These are phyloP conservation scores for Intellagama lesueurii DNA, from an alignment of 2,797 vertebrate species.

Conservation along the genomic window DNA sequence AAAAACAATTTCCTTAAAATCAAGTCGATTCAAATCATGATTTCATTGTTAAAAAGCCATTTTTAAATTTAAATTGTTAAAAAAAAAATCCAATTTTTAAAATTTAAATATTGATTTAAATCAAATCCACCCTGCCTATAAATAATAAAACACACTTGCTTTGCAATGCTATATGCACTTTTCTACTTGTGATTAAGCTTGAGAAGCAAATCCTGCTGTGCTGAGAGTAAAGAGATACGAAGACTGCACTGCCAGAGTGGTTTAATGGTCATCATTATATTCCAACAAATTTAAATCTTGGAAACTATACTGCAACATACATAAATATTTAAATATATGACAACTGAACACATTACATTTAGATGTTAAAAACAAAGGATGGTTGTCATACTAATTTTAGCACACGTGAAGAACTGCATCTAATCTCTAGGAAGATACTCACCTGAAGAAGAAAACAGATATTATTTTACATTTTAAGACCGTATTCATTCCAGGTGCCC, in stretches of 20 bases:
- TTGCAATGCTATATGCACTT: neutral
- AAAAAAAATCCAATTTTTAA: neutral
- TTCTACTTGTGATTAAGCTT: too few relatives aligned
- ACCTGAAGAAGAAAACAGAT: neutral
- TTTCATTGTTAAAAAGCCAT: too few relatives aligned
- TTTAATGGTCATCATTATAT: neutral
- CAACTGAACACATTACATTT: neutral
- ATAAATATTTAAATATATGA: neutral
- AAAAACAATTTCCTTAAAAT: too few relatives aligned
- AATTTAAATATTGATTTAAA: neutral
- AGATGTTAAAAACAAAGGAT: neutral
- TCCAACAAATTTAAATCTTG: neutral
- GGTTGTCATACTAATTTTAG: neutral
- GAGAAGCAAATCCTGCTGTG: too few relatives aligned
- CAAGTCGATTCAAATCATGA: too few relatives aligned
- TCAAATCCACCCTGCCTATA: neutral
- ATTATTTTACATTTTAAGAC: neutral
- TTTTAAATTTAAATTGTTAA: neutral
- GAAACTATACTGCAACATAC: neutral
- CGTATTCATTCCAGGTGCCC: neutral
- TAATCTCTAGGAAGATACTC: neutral
- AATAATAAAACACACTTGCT: neutral
- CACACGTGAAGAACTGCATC: neutral
- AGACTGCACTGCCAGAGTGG: neutral
- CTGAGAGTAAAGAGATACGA: neutral